phyloP scores from a whole-genome alignment of 1,140 invertebrate genomes.

The Drosophila bifasciata region DNA sequence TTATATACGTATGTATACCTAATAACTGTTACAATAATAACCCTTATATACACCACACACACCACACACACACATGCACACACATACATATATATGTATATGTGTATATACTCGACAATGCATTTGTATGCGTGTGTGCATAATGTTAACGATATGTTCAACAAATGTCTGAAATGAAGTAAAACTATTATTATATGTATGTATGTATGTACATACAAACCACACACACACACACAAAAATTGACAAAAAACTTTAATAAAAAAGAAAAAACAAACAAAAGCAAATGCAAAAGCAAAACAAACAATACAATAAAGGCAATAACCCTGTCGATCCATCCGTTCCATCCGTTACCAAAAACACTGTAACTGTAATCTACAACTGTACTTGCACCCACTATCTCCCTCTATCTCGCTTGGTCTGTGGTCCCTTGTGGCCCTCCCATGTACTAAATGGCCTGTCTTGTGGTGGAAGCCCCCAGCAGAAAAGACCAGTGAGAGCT shows the following conservation, averaged over 20 bases:
- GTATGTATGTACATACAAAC: conserved; percentile 20
- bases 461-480: too few relatives aligned
- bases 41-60: too few relatives aligned
- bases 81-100: conserved; percentile 27
- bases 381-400: too few relatives aligned
- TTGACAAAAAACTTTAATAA: neutral
- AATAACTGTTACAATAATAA: conserved; percentile 56
- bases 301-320: neutral
- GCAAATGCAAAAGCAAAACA: neutral
- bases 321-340: neutral
- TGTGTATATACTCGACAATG: conserved; percentile 20
- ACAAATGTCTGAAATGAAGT: conserved; percentile 65
- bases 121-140: conserved; percentile 33
- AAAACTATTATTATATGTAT: conserved; percentile 60
- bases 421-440: too few relatives aligned
- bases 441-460: too few relatives aligned
- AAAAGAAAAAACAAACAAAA: conserved; percentile 7
- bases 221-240: conserved; percentile 17
- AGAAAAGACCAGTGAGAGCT: neutral
- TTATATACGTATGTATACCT: conserved; percentile 58
- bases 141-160: conserved; percentile 55
- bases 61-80: conserved; percentile 38
- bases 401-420: too few relatives aligned
- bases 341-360: too few relatives aligned
- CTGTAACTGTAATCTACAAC: too few relatives aligned